Conservation (phyloP, 2,797 vertebrate genomes). For the Alfaro cultratus region DNA sequence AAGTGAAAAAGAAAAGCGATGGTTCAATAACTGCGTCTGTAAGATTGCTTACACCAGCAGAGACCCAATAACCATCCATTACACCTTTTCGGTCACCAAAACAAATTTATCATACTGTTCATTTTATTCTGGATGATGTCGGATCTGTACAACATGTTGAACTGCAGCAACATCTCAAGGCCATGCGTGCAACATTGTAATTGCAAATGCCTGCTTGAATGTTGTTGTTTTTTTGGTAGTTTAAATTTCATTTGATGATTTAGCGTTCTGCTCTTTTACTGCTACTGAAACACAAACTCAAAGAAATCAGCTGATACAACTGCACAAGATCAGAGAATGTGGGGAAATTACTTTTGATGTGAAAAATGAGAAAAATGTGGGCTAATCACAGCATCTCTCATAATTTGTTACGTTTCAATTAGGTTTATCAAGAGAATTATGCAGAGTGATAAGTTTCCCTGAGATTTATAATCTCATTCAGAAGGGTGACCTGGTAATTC, state of each 20-base stretch:
- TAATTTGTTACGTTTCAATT: background rate
- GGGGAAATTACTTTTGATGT: background rate
- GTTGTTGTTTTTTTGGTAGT: background rate
- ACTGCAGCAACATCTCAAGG: background rate
- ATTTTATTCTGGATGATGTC: background rate
- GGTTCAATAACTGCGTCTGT: background rate
- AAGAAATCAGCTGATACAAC: background rate
- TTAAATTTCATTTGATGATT: background rate
- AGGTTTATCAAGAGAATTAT: background rate
- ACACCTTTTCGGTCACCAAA: background rate
- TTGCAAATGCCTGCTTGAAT: background rate
- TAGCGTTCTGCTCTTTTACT: background rate
- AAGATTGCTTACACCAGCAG: background rate
- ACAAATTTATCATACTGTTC: background rate
- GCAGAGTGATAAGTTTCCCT: background rate
- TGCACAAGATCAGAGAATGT: background rate
- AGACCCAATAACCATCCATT: background rate
- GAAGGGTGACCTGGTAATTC: background rate
- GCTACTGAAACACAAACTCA: background rate
- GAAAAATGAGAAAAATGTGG: background rate
- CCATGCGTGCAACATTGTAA: background rate
- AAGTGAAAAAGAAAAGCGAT: slow-evolving; percentile 6
- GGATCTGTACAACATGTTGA: background rate
- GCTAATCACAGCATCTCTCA: background rate
- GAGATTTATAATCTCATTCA: background rate